phyloP scores from a whole-genome alignment of 2,797 vertebrate species.

The Characodon lateralis region DNA sequence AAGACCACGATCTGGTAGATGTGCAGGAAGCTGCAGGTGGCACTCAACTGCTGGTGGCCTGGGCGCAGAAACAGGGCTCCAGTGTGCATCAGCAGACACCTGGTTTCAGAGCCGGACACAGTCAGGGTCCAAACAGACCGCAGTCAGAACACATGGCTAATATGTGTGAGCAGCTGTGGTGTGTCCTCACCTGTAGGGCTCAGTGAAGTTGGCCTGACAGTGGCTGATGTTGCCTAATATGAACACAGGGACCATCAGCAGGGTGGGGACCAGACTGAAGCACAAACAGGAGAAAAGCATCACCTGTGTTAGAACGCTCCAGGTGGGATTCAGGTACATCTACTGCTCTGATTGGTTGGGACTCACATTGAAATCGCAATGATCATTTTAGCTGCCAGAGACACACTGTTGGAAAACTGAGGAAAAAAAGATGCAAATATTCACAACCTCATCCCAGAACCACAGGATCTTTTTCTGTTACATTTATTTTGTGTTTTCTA shows the following conservation, averaged over 20 bases:
- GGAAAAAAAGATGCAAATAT: not conserved
- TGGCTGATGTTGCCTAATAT: constrained; percentile 78
- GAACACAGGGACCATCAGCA: constrained; percentile 86
- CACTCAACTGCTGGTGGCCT: constrained; percentile 26
- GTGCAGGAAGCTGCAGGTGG: constrained; percentile 76
- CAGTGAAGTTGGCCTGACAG: constrained; percentile 86
- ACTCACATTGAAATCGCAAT: constrained; percentile 40
- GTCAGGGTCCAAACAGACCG: not conserved
- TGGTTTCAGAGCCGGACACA: constrained; percentile 49
- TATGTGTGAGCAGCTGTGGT: not conserved
- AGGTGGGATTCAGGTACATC: not conserved
- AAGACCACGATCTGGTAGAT: constrained; percentile 81
- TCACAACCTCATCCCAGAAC: not conserved
- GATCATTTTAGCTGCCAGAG: not conserved
- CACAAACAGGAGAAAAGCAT: not conserved
- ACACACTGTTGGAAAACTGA: constrained; percentile 46
- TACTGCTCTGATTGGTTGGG: rapidly evolving
- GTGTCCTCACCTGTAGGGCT: constrained; percentile 83
- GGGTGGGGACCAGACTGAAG: constrained; percentile 82
- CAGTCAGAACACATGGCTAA: no score
- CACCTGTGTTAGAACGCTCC: not conserved
- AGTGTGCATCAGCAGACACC: constrained; percentile 87
- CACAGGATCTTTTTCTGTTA: no score
- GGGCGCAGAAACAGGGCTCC: constrained; percentile 64
- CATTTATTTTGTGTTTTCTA: no score